phyloP scores from a whole-genome alignment of 2,888 invertebrate genomes.

The Drosophila suboccidentalis region DNA sequence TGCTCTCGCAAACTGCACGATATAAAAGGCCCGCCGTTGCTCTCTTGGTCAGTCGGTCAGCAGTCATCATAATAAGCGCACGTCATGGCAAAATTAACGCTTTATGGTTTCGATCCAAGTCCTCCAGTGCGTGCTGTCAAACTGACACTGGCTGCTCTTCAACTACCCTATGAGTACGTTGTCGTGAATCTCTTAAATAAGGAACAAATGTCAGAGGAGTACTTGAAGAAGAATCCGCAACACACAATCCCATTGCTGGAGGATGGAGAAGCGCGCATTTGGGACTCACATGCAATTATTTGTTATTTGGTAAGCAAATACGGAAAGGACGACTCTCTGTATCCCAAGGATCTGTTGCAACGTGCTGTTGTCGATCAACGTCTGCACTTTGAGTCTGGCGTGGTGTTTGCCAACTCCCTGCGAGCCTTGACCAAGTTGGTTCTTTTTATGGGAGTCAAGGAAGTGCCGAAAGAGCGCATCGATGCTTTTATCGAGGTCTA shows the following conservation, averaged over 20 bases:
- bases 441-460: background rate
- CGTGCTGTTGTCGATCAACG: conserved; percentile 72
- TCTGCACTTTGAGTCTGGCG: conserved; percentile 43
- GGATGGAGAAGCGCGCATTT: conserved; percentile 71
- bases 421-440: background rate
- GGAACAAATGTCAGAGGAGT: conserved; percentile 68
- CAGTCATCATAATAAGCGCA: background rate
- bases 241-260: conserved; percentile 81
- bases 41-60: conserved; percentile 12
- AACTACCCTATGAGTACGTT: conserved; percentile 85
- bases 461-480: conserved; percentile 23
- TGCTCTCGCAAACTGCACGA: background rate
- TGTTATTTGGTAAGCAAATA: conserved; percentile 80
- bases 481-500: conserved; percentile 39
- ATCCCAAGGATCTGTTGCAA: conserved; percentile 76
- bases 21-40: background rate
- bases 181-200: conserved; percentile 47
- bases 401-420: background rate
- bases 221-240: conserved; percentile 80
- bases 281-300: conserved; percentile 83
- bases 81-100: conserved; percentile 59
- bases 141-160: conserved; percentile 88
- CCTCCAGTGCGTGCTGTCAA: conserved; percentile 88
- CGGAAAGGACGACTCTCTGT: conserved; percentile 72
- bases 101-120: conserved; percentile 84